phyloP scores from a whole-genome alignment of 92 coral and sea anemone genomes.

The Epizoanthus fatuus region DNA sequence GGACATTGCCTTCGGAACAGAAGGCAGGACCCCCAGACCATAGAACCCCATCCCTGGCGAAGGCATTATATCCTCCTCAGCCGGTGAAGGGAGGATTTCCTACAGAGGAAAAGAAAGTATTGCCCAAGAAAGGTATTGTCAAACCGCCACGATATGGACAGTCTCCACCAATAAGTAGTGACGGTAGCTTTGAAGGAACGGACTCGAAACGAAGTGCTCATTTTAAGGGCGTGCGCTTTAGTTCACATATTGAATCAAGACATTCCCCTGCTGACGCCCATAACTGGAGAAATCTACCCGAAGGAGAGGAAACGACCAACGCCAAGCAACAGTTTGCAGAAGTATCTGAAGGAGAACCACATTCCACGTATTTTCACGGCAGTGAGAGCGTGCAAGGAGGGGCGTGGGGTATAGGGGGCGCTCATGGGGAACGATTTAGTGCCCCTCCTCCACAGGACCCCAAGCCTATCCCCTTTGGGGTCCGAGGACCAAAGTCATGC shows the following conservation, averaged over 20 bases:
- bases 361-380: background rate
- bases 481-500: constrained; percentile 34
- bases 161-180: background rate
- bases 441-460: constrained; percentile 9
- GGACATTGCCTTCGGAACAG: constrained; percentile 26
- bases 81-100: constrained; percentile 2
- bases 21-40: constrained; percentile 13
- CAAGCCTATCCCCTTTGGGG: constrained; percentile 26
- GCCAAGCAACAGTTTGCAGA: background rate
- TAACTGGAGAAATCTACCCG: constrained; percentile 14
- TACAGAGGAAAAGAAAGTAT: constrained; percentile 10
- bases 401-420: background rate
- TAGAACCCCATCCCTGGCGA: background rate
- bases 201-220: constrained; percentile 7
- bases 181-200: background rate
- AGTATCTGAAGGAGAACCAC: background rate
- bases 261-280: background rate
- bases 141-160: background rate
- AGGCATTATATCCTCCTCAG: constrained; percentile 1
- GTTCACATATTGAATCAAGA: constrained; percentile 17
- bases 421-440: constrained; percentile 30
- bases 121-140: background rate
- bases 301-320: background rate
- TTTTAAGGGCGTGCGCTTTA: constrained; percentile 40
- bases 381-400: constrained; percentile 6